Evolutionary conservation across 92 coral and sea anemone species (phyloP).

Genomic region (Heliopora coerulea): DNA sequence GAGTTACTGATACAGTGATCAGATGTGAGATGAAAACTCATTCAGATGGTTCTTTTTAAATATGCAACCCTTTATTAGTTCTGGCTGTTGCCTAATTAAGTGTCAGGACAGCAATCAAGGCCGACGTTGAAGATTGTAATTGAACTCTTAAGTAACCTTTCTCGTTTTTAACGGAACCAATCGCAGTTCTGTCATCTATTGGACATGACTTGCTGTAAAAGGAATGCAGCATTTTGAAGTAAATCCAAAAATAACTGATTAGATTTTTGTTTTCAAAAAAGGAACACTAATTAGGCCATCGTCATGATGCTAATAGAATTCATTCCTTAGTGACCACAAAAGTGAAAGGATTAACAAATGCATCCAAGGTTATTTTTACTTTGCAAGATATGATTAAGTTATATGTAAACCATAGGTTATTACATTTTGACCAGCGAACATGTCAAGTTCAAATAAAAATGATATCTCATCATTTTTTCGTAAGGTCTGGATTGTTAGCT

Average conservation of each 20-base stretch:
- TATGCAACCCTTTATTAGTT: constrained; percentile 20
- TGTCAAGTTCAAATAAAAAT: too few species aligned
- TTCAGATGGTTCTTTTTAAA: not conserved
- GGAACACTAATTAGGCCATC: not conserved
- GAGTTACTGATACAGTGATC: not conserved
- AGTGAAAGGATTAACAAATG: constrained; percentile 22
- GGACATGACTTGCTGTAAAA: too few species aligned
- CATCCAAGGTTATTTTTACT: constrained; percentile 2
- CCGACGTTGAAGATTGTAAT: not conserved
- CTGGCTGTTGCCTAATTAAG: constrained; percentile 2
- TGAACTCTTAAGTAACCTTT: not conserved
- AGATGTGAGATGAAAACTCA: not conserved
- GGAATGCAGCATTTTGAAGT: too few species aligned
- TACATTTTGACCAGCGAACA: constrained; percentile 11
- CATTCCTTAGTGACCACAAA: constrained; percentile 6
- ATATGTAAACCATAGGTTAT: constrained; percentile 32
- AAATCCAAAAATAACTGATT: too few species aligned
- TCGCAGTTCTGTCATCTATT: too few species aligned
- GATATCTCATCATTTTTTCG: too few species aligned
- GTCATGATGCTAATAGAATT: constrained; percentile 15
- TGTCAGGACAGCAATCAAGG: not conserved
- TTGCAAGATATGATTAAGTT: constrained; percentile 7
- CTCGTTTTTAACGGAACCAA: not conserved
- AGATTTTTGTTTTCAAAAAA: too few species aligned
- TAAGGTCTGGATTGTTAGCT: too few species aligned